These are phyloP conservation scores for Diarsia brunnea DNA, from an alignment of 2,888 invertebrate genomes.

Conservation along the genomic window DNA sequence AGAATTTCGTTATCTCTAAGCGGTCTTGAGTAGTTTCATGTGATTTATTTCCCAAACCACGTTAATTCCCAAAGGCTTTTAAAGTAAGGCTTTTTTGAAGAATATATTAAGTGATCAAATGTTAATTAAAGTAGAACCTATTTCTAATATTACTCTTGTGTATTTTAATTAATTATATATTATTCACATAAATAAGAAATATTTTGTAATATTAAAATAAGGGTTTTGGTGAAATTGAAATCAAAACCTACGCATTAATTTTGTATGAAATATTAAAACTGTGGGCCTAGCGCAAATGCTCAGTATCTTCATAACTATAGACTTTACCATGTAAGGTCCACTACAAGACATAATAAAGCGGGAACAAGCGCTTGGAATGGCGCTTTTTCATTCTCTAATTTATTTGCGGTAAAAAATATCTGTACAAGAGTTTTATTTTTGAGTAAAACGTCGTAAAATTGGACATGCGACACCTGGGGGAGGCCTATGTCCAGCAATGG, in stretches of 20 bases:
- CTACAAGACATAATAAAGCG: too few relatives aligned
- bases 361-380: too few relatives aligned
- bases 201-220: background rate
- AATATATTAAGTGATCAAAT: background rate
- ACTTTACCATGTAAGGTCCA: too few relatives aligned
- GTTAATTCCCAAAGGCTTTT: background rate
- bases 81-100: background rate
- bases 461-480: too few relatives aligned
- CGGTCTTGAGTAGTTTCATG: background rate
- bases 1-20: too few relatives aligned
- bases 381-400: too few relatives aligned
- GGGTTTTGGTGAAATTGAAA: background rate
- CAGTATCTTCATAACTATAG: too few relatives aligned
- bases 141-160: background rate
- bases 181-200: background rate
- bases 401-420: too few relatives aligned
- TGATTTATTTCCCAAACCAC: background rate
- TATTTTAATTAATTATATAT: background rate
- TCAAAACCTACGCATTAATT: background rate
- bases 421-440: too few relatives aligned
- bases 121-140: background rate
- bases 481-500: too few relatives aligned
- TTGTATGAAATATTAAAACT: background rate
- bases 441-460: background rate
- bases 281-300: background rate